These are phyloP conservation scores for Paedocypris micromegethes DNA, from an alignment of 2,797 vertebrate species.

Conservation along the genomic window DNA sequence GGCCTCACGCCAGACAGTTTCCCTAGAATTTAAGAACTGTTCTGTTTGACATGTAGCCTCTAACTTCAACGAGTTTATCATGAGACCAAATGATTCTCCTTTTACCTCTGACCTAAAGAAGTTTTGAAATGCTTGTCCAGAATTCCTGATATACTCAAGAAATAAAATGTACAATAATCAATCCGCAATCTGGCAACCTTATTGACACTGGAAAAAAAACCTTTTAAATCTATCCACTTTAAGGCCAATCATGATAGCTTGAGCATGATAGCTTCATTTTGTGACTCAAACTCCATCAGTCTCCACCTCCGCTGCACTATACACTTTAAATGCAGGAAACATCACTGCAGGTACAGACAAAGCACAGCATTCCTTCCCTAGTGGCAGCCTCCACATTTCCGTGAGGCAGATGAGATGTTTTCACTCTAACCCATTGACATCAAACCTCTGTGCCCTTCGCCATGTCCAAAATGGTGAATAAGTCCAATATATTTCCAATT, in stretches of 20 bases:
- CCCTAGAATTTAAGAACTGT: too few species aligned
- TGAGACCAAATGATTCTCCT: too few species aligned
- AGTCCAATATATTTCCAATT: too few species aligned
- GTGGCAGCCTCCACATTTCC: neutral
- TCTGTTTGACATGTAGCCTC: too few species aligned
- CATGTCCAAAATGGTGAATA: too few species aligned
- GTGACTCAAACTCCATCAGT: constrained; percentile 38
- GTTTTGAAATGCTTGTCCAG: too few species aligned
- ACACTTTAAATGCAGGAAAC: constrained; percentile 14
- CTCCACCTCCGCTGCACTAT: constrained; percentile 3
- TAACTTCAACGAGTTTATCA: too few species aligned
- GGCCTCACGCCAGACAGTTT: neutral
- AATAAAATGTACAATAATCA: constrained; percentile 8
- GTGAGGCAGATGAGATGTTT: too few species aligned
- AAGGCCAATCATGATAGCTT: too few species aligned
- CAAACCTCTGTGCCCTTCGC: neutral
- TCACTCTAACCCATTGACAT: neutral
- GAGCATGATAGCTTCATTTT: neutral
- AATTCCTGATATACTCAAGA: neutral
- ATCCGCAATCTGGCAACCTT: constrained; percentile 1
- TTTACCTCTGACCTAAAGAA: neutral
- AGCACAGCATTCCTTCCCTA: constrained; percentile 50
- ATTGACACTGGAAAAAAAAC: constrained; percentile 5
- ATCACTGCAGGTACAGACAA: constrained; percentile 49
- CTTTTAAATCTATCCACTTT: too few species aligned